Conservation (phyloP, 2,113 vertebrate species). For the Rhadina sibilatrix region DNA sequence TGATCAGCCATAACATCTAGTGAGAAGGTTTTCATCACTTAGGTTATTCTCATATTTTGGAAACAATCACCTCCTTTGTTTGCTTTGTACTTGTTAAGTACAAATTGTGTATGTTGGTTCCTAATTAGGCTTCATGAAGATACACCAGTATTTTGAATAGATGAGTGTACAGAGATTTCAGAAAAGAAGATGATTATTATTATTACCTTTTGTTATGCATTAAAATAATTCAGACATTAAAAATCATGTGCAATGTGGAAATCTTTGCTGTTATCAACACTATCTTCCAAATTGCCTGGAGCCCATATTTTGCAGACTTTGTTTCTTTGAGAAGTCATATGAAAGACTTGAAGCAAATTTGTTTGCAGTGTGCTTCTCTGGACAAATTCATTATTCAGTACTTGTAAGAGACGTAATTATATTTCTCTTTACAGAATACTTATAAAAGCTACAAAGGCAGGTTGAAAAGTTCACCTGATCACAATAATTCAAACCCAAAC, state of each 20-base stretch:
- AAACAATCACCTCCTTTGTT: neutral
- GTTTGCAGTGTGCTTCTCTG: neutral
- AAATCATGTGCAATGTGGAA: rapidly evolving
- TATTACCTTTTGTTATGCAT: neutral
- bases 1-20: neutral
- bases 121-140: neutral
- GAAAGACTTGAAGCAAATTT: neutral
- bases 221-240: neutral
- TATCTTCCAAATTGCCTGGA: neutral
- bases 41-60: neutral
- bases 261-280: neutral
- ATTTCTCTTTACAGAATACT: neutral
- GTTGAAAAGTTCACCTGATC: neutral
- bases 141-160: neutral
- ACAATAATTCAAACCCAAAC: neutral
- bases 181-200: neutral
- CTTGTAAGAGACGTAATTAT: neutral
- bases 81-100: neutral
- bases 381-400: neutral
- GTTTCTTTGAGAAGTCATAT: neutral
- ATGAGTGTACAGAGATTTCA: neutral
- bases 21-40: neutral
- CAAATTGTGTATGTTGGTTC: neutral
- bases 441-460: neutral
- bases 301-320: neutral